These are phyloP conservation scores for Samia ricini DNA, from an alignment of 1,140 invertebrate species.

Conservation along the genomic window DNA sequence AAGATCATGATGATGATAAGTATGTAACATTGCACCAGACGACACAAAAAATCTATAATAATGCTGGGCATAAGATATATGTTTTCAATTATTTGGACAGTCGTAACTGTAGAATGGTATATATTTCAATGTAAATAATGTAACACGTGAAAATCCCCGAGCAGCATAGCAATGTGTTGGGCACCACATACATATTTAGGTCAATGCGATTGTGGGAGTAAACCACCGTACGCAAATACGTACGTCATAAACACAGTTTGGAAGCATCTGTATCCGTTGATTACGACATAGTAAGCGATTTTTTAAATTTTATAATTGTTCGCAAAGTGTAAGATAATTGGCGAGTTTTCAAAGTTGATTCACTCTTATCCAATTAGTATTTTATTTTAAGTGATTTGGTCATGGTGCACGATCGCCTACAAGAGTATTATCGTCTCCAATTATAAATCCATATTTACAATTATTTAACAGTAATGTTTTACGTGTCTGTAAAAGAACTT, in stretches of 20 bases:
- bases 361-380: too few species aligned
- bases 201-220: constrained; percentile 24
- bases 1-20: too few species aligned
- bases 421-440: neutral
- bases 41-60: too few species aligned
- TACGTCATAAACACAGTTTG: neutral
- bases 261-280: constrained; percentile 10
- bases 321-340: neutral
- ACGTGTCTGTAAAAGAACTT: too few species aligned
- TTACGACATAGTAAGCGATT: constrained; percentile 12
- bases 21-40: too few species aligned
- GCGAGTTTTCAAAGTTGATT: neutral
- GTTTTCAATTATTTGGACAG: too few species aligned
- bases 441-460: too few species aligned
- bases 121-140: too few species aligned
- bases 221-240: constrained; percentile 17
- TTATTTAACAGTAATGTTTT: too few species aligned
- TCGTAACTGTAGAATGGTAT: too few species aligned
- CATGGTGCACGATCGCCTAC: neutral
- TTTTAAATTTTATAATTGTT: neutral
- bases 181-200: constrained; percentile 15
- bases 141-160: neutral
- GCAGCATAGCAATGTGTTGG: neutral
- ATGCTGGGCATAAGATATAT: too few species aligned
- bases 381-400: too few species aligned